These are phyloP conservation scores for Heliangelus exortis DNA, from an alignment of 2,797 vertebrate genomes.

Conservation along the genomic window DNA sequence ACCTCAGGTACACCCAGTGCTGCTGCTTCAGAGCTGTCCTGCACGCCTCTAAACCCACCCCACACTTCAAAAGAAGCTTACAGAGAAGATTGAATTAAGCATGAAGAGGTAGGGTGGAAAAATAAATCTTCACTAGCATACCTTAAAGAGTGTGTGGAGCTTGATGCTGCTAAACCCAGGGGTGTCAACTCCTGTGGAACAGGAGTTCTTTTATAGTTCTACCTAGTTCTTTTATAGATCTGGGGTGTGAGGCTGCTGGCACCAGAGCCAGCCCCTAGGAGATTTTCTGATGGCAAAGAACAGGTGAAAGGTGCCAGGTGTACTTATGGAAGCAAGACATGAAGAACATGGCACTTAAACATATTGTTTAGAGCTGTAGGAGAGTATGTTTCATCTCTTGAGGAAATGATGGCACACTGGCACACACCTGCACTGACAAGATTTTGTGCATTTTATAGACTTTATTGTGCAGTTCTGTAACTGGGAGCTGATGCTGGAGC, in stretches of 20 bases:
- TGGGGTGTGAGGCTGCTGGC: background rate
- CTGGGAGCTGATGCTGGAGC: background rate
- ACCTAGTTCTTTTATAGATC: background rate
- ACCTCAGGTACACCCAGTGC: background rate
- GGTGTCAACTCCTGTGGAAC: fast-evolving
- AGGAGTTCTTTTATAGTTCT: no score
- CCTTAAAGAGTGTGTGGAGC: background rate
- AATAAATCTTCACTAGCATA: background rate
- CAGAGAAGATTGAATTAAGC: background rate
- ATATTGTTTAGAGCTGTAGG: background rate
- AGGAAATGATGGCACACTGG: background rate
- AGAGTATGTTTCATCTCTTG: background rate
- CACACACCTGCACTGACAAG: background rate
- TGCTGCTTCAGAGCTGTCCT: background rate
- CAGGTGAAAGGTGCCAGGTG: background rate
- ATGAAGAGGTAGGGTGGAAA: background rate
- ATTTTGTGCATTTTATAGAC: background rate
- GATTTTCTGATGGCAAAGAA: background rate
- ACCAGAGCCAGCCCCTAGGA: background rate
- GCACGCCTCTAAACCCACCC: background rate
- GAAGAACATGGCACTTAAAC: background rate
- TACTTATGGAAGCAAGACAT: background rate
- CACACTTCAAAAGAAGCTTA: background rate
- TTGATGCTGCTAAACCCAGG: background rate
- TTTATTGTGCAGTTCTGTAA: background rate